Evolutionary conservation across 1,140 invertebrate species (phyloP).

Genomic region (Gonatopus flavifemur): DNA sequence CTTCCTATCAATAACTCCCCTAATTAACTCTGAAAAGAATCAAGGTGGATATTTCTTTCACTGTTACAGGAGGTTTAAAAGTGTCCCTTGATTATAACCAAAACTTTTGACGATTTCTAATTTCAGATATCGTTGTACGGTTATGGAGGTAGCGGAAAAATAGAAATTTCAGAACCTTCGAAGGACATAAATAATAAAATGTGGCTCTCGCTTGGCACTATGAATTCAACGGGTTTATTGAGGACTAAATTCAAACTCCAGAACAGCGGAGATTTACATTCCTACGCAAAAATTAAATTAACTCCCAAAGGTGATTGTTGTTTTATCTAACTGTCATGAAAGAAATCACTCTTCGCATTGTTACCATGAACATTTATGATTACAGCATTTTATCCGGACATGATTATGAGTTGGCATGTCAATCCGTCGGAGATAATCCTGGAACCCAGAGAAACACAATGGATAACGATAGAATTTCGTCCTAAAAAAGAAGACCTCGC

Average conservation of each 20-base stretch:
- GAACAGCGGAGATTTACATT: constrained; percentile 54
- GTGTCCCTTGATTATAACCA: too few relatives aligned
- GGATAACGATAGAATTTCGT: constrained; percentile 44
- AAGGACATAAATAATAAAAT: constrained; percentile 57
- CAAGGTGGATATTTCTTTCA: too few relatives aligned
- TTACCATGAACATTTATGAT: constrained; percentile 10
- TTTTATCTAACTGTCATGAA: constrained; percentile 1
- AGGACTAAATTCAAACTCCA: constrained; percentile 50
- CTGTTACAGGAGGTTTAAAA: too few relatives aligned
- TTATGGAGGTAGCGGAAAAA: constrained; percentile 55
- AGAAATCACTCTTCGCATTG: constrained; percentile 2
- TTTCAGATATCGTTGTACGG: constrained; percentile 52
- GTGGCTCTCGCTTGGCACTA: constrained; percentile 56
- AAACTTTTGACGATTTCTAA: constrained; percentile 20
- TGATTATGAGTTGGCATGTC: constrained; percentile 48
- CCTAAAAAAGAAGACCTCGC: constrained; percentile 49
- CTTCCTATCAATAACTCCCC: too few relatives aligned
- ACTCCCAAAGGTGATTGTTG: constrained; percentile 46
- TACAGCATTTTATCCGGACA: constrained; percentile 47
- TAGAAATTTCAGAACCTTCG: constrained; percentile 52
- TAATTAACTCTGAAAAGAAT: too few relatives aligned
- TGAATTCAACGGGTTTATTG: constrained; percentile 47
- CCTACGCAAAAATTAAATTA: constrained; percentile 54
- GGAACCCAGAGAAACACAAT: constrained; percentile 39
- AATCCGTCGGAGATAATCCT: constrained; percentile 48